Evolutionary conservation across 2,888 invertebrate species (phyloP).

Genomic region (Latrodectus hesperus): DNA sequence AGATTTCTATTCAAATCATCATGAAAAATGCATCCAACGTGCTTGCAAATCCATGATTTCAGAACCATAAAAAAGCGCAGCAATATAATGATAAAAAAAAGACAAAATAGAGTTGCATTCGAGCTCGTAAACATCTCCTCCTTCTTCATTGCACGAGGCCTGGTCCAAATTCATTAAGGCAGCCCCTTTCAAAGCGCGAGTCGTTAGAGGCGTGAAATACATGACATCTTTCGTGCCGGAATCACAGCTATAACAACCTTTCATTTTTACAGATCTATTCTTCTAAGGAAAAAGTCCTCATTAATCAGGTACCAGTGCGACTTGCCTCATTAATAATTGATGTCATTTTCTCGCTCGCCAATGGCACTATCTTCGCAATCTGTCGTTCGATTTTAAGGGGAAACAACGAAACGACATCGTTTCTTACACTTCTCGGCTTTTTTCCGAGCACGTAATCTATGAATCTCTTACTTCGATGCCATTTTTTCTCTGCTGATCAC

Average conservation of each 20-base stretch:
- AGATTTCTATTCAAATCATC: too few species aligned
- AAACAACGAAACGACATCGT: slow-evolving; percentile 29
- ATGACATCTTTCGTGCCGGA: too few species aligned
- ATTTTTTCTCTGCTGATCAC: neutral
- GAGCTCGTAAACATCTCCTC: too few species aligned
- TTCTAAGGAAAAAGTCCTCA: slow-evolving; percentile 17
- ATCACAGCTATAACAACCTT: slow-evolving; percentile 20
- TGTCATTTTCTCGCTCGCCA: slow-evolving; percentile 11
- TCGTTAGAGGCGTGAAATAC: too few species aligned
- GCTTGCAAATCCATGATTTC: too few species aligned
- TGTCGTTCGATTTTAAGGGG: slow-evolving; percentile 22
- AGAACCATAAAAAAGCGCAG: too few species aligned
- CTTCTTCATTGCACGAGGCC: too few species aligned
- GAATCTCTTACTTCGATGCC: neutral
- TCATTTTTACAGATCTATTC: slow-evolving; percentile 41
- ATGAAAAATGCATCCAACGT: too few species aligned
- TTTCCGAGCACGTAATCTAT: slow-evolving; percentile 11
- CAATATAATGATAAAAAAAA: too few species aligned
- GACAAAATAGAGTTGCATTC: too few species aligned
- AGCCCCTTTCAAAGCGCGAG: too few species aligned
- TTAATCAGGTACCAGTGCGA: slow-evolving; percentile 28
- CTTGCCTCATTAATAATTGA: slow-evolving; percentile 57
- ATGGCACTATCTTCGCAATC: slow-evolving; percentile 4
- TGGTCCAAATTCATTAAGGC: too few species aligned
- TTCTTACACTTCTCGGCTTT: neutral